These are phyloP conservation scores for Phaedon cochleariae DNA, from an alignment of 2,888 invertebrate species.

Conservation along the genomic window DNA sequence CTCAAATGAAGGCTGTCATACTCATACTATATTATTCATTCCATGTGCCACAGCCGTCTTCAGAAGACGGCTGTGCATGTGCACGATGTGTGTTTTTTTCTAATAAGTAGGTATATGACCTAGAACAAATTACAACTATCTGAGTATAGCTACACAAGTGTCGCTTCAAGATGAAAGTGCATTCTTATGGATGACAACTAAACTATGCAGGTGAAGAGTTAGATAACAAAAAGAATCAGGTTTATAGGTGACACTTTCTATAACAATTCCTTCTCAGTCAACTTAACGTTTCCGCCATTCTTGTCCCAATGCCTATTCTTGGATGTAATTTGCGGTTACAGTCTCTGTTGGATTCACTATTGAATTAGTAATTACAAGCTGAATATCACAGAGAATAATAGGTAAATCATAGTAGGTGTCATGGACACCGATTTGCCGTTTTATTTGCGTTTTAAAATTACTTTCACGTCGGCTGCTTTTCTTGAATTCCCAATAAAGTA, in stretches of 20 bases:
- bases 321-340: background rate
- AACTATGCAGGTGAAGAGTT: background rate
- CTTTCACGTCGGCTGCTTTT: slow-evolving; percentile 36
- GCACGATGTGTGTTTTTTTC: background rate
- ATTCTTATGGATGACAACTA: background rate
- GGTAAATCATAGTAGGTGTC: slow-evolving; percentile 22
- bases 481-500: slow-evolving; percentile 36
- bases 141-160: background rate
- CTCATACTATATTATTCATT: no score
- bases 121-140: background rate
- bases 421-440: slow-evolving; percentile 14
- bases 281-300: background rate
- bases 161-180: background rate
- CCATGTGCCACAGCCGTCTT: no score
- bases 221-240: background rate
- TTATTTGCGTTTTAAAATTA: slow-evolving; percentile 25
- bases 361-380: no score
- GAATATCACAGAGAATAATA: no score
- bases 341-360: background rate
- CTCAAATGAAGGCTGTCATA: no score
- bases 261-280: background rate
- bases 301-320: background rate
- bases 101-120: background rate
- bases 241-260: background rate
- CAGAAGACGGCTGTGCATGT: no score